Percentiles rank a stretch among this genome's conserved stretches.
These are phyloP conservation scores for Dioctria linearis DNA, from an alignment of 2,888 invertebrate species.

Conservation along the genomic window DNA sequence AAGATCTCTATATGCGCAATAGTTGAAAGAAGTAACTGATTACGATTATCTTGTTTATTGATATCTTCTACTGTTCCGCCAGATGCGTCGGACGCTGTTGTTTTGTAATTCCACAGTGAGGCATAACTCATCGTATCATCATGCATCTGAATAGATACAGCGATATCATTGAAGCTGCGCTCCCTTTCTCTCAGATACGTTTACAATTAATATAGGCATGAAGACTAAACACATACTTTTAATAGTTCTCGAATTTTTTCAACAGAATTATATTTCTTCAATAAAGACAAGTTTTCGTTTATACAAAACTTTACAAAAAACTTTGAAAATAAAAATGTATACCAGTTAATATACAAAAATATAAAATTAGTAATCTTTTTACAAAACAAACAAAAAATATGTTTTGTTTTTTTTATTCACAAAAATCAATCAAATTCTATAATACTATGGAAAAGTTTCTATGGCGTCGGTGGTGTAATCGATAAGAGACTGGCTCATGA, in stretches of 20 bases:
- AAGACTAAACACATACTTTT: background rate
- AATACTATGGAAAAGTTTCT: too few species aligned
- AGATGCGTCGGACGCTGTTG: background rate
- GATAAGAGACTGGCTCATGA: too few species aligned
- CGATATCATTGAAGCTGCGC: background rate
- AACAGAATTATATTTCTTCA: constrained; percentile 2
- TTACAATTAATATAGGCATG: background rate
- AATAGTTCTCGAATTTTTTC: background rate
- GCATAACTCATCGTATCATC: background rate
- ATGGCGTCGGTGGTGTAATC: too few species aligned
- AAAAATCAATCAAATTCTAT: too few species aligned
- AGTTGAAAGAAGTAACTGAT: too few species aligned
- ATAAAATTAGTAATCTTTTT: too few species aligned
- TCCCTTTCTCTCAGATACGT: too few species aligned
- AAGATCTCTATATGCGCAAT: too few species aligned
- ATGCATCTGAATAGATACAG: background rate
- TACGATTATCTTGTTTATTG: too few species aligned
- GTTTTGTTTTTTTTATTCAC: too few species aligned
- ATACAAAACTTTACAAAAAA: constrained; percentile 9
- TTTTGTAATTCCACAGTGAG: background rate
- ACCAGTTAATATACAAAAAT: background rate
- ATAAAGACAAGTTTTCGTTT: background rate
- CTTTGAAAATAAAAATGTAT: background rate
- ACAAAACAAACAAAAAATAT: too few species aligned
- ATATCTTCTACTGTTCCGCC: background rate